Base-by-base conservation (phyloP, 2,113 vertebrate genomes). In the Sula dactylatra region DNA sequence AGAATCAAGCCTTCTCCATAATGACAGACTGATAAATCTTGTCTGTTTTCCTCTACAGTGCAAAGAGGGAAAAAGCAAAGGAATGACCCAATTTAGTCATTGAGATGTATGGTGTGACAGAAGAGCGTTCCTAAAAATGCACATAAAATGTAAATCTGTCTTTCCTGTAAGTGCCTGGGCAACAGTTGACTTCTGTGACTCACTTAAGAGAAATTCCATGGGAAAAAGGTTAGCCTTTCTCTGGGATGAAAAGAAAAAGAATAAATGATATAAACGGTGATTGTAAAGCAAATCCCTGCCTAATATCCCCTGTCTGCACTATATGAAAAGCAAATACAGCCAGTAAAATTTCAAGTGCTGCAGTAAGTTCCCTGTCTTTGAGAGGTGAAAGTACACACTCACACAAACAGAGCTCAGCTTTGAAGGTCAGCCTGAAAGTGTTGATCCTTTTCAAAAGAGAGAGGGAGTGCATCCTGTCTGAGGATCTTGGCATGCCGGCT, bases 151-250 rank as follows among this genome's bases (percentile, higher is more conserved):
- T 86, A 94, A 95, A 95, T 95, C 94, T 71, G 65, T 78, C 87
- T 95, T 97, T 94, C 89, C 95, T 95, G 86, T 87, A 85, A 94
- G 87, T 95, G 96, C 89, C 78, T 96, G 97, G 94, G 94, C 95
- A 96, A 52, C 56, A 85, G 83, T 52, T 91, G 86, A 79, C 36
- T 97, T 87, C 62, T 87, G 66, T 96, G 95, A 97, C 78, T 95
- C 95, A 96, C 84, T 89, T 61, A 40, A 82, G 64, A 97, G 94
- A 96, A 95, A 97, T 97, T 94, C 66, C 44, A 54, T 55, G 84
- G 31, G 92, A 86, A 71, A 88, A 86, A 85, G 45, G 71, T 93
- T 90, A 77, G 38, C 45, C 55, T 93, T 93, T 71, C 66, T 93
- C 79, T 67, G 59, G 36, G 72, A 82, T 71, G 19, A 93, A 97